Conservation (phyloP, 2,888 invertebrate genomes). For the Orthosia cruda region DNA sequence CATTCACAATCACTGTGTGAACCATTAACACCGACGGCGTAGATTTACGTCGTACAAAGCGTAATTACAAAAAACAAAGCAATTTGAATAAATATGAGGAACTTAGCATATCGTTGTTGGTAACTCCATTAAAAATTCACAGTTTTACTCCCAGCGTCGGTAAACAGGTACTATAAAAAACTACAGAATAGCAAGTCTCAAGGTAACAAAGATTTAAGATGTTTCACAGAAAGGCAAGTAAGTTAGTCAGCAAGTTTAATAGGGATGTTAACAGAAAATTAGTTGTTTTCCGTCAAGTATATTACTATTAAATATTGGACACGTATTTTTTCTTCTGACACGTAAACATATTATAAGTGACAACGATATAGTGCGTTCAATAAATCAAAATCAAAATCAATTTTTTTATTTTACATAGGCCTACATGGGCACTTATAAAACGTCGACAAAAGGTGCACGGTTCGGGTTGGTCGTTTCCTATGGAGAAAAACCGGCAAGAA, state of each 20-base stretch:
- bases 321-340: no score
- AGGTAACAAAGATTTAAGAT: slow-evolving; percentile 11
- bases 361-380: no score
- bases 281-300: no score
- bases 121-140: slow-evolving; percentile 79
- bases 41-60: slow-evolving; percentile 54
- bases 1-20: slow-evolving; percentile 51
- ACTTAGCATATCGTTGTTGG: slow-evolving; percentile 76
- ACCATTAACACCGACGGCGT: slow-evolving; percentile 47
- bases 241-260: background rate
- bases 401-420: no score
- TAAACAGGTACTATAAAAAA: slow-evolving; percentile 26
- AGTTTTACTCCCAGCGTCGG: slow-evolving; percentile 58
- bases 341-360: no score
- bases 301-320: no score
- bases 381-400: no score
- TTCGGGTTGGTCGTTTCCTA: no score
- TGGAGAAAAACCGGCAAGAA: no score
- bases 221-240: background rate
- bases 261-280: no score
- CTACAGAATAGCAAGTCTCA: slow-evolving; percentile 21
- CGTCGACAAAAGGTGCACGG: no score
- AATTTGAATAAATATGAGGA: slow-evolving; percentile 81
- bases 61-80: slow-evolving; percentile 73
- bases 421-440: no score